Base-by-base conservation (phyloP, 1,140 invertebrate genomes). In the Dendrolimus kikuchii region DNA sequence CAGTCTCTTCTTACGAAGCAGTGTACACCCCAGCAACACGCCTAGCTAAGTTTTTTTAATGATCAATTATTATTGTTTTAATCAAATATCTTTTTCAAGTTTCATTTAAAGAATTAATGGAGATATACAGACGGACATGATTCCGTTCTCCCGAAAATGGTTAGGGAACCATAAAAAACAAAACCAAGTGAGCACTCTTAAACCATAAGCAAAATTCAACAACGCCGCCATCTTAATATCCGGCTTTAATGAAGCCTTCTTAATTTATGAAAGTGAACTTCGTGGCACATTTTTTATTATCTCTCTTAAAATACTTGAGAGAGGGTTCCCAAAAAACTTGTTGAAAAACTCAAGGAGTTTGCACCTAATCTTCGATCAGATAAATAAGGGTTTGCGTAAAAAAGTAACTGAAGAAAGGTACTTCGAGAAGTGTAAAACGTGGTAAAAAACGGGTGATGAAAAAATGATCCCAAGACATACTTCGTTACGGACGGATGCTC, bases 341-440 rank as follows among this genome's bases (percentile, higher is more conserved):
- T 51, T 51, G 64, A 63, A 63, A 63, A 63, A 71, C 64, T 69
- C 57, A 60, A 60, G 23, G 62, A 69, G 71, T 74, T 77, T 69
- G 64, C 74, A 80, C 74, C 69, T 78, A 75, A 78, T 77, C 77
- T 82, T 43, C 55, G 64, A 74, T 68, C 67, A 65, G 79, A 82
- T 80, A 82, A 77, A 56, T 64, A 55, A 56, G 66, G 63, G 66
- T 60, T 65, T 48, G 44, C 66, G 60, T 71, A 71, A 73, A 68
- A 68, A 69, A 65, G 68, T 68, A 68, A 60, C 58, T 58, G 60
- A 55, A 55, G 49, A 42, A 55, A 55, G 45, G 38, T 23, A 53
- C 46, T 49, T 53, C 36, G 44, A 56, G 47, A 42, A 46, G 51
- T 23, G 23, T 55, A 59, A 59, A 59, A 53, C 52, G 53, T 40